These are phyloP conservation scores for Drosophila nigritarsus DNA, from an alignment of 2,888 invertebrate species.

Conservation along the genomic window DNA sequence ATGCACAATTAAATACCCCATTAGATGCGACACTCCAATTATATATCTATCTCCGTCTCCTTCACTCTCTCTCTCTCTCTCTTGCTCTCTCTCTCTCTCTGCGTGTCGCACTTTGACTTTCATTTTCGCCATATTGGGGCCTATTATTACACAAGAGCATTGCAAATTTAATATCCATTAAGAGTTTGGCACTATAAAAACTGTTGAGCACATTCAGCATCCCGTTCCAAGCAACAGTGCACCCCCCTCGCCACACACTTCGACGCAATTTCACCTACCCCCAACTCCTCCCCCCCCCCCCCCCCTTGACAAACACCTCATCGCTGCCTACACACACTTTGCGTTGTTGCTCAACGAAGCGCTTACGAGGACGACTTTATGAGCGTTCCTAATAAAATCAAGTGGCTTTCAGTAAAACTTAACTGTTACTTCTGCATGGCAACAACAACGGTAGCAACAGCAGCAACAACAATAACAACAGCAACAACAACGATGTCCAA, in stretches of 20 bases:
- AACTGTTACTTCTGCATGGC: conserved; percentile 58
- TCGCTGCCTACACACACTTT: background rate
- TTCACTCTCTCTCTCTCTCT: background rate
- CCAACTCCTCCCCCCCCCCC: background rate
- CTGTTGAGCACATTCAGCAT: conserved; percentile 18
- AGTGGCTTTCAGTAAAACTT: conserved; percentile 75
- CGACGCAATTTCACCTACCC: background rate
- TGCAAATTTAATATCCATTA: conserved; percentile 60
- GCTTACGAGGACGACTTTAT: conserved; percentile 63
- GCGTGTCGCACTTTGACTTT: conserved; percentile 7
- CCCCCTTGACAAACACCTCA: background rate
- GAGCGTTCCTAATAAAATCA: conserved; percentile 75
- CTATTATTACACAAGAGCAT: conserved; percentile 36
- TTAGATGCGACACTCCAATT: conserved; percentile 25
- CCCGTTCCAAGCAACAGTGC: background rate
- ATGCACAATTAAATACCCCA: conserved; percentile 27
- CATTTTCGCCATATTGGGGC: conserved; percentile 10
- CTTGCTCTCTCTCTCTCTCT: too few relatives aligned
- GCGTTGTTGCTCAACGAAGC: conserved; percentile 40
- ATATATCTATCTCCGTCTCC: conserved; percentile 7
- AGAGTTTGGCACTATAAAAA: conserved; percentile 58
- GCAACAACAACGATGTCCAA: conserved; percentile 38
- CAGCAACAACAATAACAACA: conserved; percentile 11
- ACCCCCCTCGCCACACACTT: background rate
- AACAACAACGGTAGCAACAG: conserved; percentile 18